These are phyloP conservation scores for Mystacides longicornis DNA, from an alignment of 2,888 invertebrate genomes.

Conservation along the genomic window DNA sequence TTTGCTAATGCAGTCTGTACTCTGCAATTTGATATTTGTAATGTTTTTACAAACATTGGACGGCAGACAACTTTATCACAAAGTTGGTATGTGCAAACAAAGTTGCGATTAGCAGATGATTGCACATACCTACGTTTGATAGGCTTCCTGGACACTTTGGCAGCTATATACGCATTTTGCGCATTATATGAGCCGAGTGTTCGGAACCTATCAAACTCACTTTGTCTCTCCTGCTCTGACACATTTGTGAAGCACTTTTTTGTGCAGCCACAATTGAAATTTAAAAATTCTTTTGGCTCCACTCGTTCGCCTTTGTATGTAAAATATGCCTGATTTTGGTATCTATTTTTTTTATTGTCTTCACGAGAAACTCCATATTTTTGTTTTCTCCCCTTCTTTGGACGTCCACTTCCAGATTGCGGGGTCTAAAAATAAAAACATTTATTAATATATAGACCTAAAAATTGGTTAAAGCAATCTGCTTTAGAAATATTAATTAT, in stretches of 20 bases:
- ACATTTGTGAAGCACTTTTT: neutral
- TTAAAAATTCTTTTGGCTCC: neutral
- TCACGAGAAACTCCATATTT: neutral
- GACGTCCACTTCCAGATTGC: neutral
- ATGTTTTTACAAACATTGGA: neutral
- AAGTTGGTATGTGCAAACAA: neutral
- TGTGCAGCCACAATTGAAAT: neutral
- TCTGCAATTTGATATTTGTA: conserved; percentile 2
- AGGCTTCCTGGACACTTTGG: neutral
- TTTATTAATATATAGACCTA: no score
- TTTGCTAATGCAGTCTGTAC: neutral
- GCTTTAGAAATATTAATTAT: no score
- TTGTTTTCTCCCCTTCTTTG: neutral
- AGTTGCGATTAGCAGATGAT: neutral
- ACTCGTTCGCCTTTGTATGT: neutral
- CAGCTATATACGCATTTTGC: neutral
- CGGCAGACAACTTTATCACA: neutral
- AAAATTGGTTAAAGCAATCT: no score
- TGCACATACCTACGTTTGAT: neutral
- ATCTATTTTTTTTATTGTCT: neutral
- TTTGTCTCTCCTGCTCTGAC: neutral
- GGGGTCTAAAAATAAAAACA: neutral
- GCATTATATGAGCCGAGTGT: neutral
- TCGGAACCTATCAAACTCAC: neutral
- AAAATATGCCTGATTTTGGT: neutral